Evolutionary conservation across 2,797 vertebrate species (phyloP), one percentile per base, ranked within the genome.

Genomic region (Staurois parvus): DNA sequence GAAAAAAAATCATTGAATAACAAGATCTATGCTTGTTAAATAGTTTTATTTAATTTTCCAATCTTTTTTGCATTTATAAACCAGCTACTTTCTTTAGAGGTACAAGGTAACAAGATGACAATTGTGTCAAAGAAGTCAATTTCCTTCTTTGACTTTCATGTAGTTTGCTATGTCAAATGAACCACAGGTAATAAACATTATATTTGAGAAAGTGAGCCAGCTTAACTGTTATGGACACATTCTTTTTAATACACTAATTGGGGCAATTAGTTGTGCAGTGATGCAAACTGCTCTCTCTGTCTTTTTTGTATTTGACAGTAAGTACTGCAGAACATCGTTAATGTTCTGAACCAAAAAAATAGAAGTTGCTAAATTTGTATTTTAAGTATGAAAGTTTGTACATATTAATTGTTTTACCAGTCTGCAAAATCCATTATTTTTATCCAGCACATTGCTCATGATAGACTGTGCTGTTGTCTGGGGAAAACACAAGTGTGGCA

Each of bases 171-270:
- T 73, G 32, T 73, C n/a, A 66, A 73, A 72, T 32, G 70, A 45
- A 67, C 68, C 56, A 66, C 11, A 42, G 69, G 75, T 78, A 72
- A 84, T 72, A 72, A 76, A 67, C 83, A 79, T 74, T 79, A 72
- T 26, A 42, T 52, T 52, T 64, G 48, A 32, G 67, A 79, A 84
- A 64, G 48, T 37, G 37, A 66, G 59, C 24, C 26, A 52, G 6
- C 75, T 59, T 48, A 80, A 80, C 72, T 74, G 73, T 85, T 85
- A 68, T 17, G 30, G 30, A 73, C 40, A 29, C 79, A 72, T 72
- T 81, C 68, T 75, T 75, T 66, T 56, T 74, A 75, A 85, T 80
- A 68, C 34, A 45, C 40, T 75, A 79, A 85, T 85, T 80, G 80
- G 70, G 70, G 30, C 84, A 85, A 85, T 85, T 80, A 80, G 29